Conservation (phyloP, 2,888 invertebrate genomes). For the Gymnoscelis rufifasciata region DNA sequence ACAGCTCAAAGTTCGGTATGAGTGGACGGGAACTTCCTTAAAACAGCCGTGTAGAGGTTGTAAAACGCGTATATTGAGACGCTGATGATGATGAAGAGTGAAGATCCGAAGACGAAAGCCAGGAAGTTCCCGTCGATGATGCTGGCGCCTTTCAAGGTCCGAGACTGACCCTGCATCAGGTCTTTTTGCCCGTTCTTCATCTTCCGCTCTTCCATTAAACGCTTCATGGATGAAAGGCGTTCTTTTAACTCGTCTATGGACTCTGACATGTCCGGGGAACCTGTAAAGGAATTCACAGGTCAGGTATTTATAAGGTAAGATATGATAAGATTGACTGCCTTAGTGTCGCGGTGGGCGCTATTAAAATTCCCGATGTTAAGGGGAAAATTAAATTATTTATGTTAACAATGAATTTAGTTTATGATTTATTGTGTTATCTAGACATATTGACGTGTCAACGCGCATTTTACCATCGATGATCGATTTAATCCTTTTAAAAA, state of each 20-base stretch:
- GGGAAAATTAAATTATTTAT: no score
- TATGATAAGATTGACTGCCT: no score
- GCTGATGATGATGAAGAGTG: constrained; percentile 86
- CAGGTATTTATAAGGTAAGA: no score
- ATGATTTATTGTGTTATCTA: no score
- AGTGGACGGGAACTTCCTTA: constrained; percentile 89
- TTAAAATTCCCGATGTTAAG: no score
- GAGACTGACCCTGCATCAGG: constrained; percentile 67
- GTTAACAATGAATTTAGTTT: no score
- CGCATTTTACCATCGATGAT: no score
- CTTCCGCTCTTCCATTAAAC: constrained; percentile 87
- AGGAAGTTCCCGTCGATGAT: constrained; percentile 91
- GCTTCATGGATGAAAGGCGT: constrained; percentile 88
- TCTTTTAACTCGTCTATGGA: constrained; percentile 90
- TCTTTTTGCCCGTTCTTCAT: constrained; percentile 66
- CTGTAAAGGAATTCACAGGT: no score
- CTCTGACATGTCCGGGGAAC: constrained; percentile 76
- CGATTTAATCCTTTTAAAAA: no score
- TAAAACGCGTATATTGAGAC: constrained; percentile 93
- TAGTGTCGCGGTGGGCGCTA: no score
- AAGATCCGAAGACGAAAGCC: constrained; percentile 89
- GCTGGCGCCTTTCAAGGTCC: constrained; percentile 73
- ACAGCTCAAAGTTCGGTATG: constrained; percentile 86
- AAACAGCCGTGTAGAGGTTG: constrained; percentile 81
- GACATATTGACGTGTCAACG: no score